phyloP scores from a whole-genome alignment of 2,797 vertebrate species.

The Orientallactaga sibirica region DNA sequence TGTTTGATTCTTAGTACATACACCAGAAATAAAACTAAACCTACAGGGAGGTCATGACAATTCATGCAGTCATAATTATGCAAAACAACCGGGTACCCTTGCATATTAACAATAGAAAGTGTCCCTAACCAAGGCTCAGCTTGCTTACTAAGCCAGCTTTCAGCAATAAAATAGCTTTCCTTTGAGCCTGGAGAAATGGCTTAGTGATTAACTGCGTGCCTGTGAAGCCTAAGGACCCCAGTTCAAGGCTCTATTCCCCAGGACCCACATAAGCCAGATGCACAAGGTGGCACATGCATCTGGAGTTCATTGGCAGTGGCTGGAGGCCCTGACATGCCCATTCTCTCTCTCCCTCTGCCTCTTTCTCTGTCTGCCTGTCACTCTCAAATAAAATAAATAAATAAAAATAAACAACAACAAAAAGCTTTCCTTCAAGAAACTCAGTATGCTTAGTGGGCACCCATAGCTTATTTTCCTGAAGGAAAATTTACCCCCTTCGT shows the following conservation, averaged over 20 bases:
- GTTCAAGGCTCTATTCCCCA: too few species aligned
- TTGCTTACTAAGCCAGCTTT: constrained; percentile 54
- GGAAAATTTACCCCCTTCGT: constrained; percentile 12
- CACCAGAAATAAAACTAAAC: constrained; percentile 64
- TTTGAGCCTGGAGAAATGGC: too few species aligned
- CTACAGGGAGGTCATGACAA: constrained; percentile 37
- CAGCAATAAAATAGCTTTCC: constrained; percentile 30
- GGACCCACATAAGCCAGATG: too few species aligned
- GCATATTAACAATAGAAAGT: constrained; percentile 57
- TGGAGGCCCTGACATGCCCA: too few species aligned
- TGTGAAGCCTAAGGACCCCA: too few species aligned
- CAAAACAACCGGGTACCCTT: constrained; percentile 18
- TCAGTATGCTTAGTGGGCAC: constrained; percentile 38
- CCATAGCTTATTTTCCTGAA: not conserved
- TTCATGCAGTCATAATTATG: constrained; percentile 60
- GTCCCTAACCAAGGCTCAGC: not conserved
- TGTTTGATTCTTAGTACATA: constrained; percentile 34
- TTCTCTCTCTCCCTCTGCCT: too few species aligned
- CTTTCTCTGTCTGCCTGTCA: too few species aligned
- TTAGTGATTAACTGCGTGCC: too few species aligned
- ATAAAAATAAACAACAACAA: not conserved
- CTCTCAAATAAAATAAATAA: too few species aligned
- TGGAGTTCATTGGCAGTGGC: too few species aligned
- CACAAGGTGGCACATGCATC: too few species aligned
- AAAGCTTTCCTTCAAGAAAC: constrained; percentile 56